Evolutionary conservation across 2,113 vertebrate genomes (phyloP).

Genomic region (Callaeas wilsoni): DNA sequence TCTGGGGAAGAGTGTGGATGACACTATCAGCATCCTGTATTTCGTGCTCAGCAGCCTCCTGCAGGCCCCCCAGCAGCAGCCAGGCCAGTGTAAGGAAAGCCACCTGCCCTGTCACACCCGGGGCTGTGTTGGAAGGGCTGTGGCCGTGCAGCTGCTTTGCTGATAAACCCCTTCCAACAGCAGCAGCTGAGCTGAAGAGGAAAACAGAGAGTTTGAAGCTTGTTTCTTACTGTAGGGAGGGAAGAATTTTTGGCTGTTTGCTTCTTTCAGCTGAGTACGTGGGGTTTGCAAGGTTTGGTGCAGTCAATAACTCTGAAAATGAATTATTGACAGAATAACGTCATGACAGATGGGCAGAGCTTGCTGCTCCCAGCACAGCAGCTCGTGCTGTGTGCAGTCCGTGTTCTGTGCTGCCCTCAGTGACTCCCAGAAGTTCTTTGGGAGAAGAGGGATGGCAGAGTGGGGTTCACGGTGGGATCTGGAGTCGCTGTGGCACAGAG

Average conservation of each 20-base stretch:
- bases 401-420: neutral
- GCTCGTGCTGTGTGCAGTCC: neutral
- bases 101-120: too few relatives aligned
- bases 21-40: conserved; percentile 74
- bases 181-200: neutral
- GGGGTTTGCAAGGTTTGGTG: neutral
- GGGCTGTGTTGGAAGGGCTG: neutral
- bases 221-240: neutral
- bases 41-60: conserved; percentile 77
- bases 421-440: neutral
- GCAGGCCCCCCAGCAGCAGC: neutral
- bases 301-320: neutral
- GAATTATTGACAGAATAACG: neutral
- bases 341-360: neutral
- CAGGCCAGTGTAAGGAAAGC: conserved; percentile 69
- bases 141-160: neutral
- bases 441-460: neutral
- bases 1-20: conserved; percentile 84
- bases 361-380: neutral
- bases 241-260: neutral
- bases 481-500: neutral
- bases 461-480: neutral
- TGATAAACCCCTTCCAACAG: neutral
- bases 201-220: neutral
- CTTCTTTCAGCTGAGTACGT: fast-evolving